Evolutionary conservation across 1,140 invertebrate species (phyloP), one percentile per base, ranked within the genome.

Genomic region (Heliconius congener): DNA sequence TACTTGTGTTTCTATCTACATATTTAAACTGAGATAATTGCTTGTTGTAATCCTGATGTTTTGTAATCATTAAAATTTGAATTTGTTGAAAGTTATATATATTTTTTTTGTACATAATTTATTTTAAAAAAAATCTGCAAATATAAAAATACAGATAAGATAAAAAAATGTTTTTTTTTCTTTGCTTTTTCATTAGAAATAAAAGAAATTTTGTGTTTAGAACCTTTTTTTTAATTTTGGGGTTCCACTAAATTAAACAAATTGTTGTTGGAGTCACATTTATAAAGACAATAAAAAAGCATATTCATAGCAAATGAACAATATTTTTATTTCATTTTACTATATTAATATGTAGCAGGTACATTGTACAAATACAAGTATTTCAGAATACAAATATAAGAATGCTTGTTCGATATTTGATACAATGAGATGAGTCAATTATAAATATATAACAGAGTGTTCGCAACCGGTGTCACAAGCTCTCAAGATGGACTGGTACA

Each of bases 391-490:
- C 4, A 55, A n/a, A 18, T n/a, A 55, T 55, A 23, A 19, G 55
- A 66, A 27, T 66, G 16, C 60, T 27, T 66, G 57, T 66, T 27
- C 60, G 27, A 66, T 5, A 66, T 66, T 66, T 13, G 60, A 66
- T 60, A 60, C n/a, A n/a, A 8, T 23, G n/a, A 66, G 11, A 11
- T 66, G 23, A 66, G 60, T 66, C 23, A 66, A 27, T 66, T 66
- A 66, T 66, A 30, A 57, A 57, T 13, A 30, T 27, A 66, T 66
- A 30, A 13, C n/a, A 30, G 9, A 66, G 60, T 74, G 46, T 60
- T 57, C n/a, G 77, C 60, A 73, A 82, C 81, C 77, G 71, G 81
- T 79, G 71, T 71, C 71, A 42, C 81, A 70, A 76, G 81, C 74
- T 73, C 60, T 50, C 39, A 52, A 70, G 81, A 82, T 78, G 74